phyloP scores from a whole-genome alignment of 2,113 vertebrate species.

The Hemichromis elongatus region DNA sequence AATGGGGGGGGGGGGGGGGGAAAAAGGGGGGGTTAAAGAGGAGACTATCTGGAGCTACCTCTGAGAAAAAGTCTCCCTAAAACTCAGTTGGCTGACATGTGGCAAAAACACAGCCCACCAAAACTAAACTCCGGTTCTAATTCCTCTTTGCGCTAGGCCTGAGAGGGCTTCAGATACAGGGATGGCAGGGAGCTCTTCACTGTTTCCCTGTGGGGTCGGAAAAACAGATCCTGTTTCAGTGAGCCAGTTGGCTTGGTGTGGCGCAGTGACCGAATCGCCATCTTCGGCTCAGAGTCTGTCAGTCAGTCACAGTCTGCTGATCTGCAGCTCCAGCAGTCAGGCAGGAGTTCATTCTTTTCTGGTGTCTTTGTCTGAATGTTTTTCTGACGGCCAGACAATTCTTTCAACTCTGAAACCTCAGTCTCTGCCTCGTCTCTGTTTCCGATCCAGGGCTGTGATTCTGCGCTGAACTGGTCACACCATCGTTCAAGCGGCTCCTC shows the following conservation, averaged over 20 bases:
- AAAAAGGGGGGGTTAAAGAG: slow-evolving; percentile 25
- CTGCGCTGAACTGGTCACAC: slow-evolving; percentile 37
- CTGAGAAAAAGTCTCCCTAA: slow-evolving; percentile 53
- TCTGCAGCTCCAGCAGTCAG: slow-evolving; percentile 47
- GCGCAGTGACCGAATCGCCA: slow-evolving; percentile 55
- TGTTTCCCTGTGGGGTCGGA: slow-evolving; percentile 33
- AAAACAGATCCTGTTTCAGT: slow-evolving; percentile 45
- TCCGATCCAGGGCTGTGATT: slow-evolving; percentile 58
- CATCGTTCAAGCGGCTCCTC: slow-evolving; percentile 11
- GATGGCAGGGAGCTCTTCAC: slow-evolving; percentile 30
- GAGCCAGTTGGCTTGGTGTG: slow-evolving; percentile 61
- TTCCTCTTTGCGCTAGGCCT: slow-evolving; percentile 25
- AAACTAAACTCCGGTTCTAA: slow-evolving; percentile 25
- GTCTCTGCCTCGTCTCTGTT: slow-evolving; percentile 20
- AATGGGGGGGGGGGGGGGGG: not conserved
- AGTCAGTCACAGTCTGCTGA: slow-evolving; percentile 63
- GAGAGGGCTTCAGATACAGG: slow-evolving; percentile 28
- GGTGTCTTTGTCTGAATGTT: slow-evolving; percentile 37
- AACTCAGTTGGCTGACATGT: slow-evolving; percentile 49
- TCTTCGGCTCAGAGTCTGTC: slow-evolving; percentile 43
- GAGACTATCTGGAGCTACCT: slow-evolving; percentile 62
- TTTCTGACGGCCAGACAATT: slow-evolving; percentile 40
- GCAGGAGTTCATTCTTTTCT: slow-evolving; percentile 41
- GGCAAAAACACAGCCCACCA: slow-evolving; percentile 12
- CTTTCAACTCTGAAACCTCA: slow-evolving; percentile 43